Base-by-base conservation (phyloP, 2,888 invertebrate species). In the Hemithea aestivaria region DNA sequence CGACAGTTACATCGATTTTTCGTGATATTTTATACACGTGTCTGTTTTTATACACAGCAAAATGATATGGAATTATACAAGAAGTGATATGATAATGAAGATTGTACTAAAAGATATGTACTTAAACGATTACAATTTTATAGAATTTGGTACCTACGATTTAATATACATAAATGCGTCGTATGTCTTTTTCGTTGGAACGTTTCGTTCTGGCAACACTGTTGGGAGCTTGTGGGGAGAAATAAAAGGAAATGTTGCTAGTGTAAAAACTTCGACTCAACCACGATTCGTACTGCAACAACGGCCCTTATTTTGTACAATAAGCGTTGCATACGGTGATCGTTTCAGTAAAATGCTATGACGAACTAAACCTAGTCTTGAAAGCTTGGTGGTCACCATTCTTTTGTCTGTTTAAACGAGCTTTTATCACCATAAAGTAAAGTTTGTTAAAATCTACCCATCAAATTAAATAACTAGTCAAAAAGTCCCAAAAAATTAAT, bases 261-360 rank as follows among this genome's bases (percentile, higher is more conserved):
- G 54, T 50, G 42, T 39, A 20, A 56, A 53, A 53, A 55, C 53
- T 65, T 74, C 66, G 85, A 85, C 84, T 83, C 83, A 73, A 73
- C 77, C 85, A 84, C 85, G 83, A 84, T 73, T 72, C 76, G 87
- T 87, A 87, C 82, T 87, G 85, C 87, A 87, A 85, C 85, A 71
- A 77, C 70, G 79, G 78, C 80, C 82, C 85, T 82, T 85, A 85
- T 87, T 75, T n/a, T 63, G 77, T 80, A 82, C 79, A 87, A 87
- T 87, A 87, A 87, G 87, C 84, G 87, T 87, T 87, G 87, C 85
- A 87, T 87, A 87, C 87, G 79, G 83, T 83, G 84, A 73, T 63
- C 60, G 57, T 61, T 56, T 45, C 28, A 27, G 23, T 43, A 16
- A 52, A 68, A n/a, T n/a, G 73, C 79, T 81, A 75, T 57, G 58